A percentile compares a stretch with the other conserved stretches of the same genome.
Conservation (phyloP, 2,113 vertebrate genomes). For the Anoplopoma fimbria region DNA sequence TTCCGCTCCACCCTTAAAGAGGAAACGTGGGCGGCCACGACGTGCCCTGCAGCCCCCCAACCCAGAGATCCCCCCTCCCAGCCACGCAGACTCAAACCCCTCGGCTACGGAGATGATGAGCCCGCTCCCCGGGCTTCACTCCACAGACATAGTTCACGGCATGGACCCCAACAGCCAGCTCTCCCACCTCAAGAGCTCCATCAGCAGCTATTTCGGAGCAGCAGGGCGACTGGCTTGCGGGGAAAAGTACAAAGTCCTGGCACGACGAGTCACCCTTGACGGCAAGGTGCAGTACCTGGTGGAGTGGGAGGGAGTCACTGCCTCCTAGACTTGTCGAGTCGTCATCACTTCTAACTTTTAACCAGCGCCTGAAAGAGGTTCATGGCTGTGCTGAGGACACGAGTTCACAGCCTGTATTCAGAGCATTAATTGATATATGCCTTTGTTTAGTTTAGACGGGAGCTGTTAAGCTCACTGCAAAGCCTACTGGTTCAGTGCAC, state of each 20-base stretch:
- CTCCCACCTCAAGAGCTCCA: constrained; percentile 96
- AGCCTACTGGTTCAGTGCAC: constrained; percentile 54
- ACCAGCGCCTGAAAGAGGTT: constrained; percentile 36
- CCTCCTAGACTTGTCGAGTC: constrained; percentile 88
- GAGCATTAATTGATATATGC: constrained; percentile 65
- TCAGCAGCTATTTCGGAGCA: constrained; percentile 97
- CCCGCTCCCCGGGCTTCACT: constrained; percentile 89
- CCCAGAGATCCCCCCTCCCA: constrained; percentile 86
- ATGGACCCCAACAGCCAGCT: constrained; percentile 95
- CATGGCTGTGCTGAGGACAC: constrained; percentile 37
- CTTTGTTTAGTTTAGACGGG: constrained; percentile 51
- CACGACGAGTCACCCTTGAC: constrained; percentile 94
- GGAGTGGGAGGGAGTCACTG: constrained; percentile 98
- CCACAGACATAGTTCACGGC: constrained; percentile 92
- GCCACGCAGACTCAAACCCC: constrained; percentile 85
- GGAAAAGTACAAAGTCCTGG: constrained; percentile 96
- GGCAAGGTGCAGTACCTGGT: constrained; percentile 99
- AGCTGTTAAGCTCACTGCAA: constrained; percentile 53
- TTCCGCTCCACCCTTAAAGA: constrained; percentile 88
- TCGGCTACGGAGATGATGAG: constrained; percentile 85
- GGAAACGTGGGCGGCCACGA: constrained; percentile 92
- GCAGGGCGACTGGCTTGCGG: constrained; percentile 98
- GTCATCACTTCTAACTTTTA: constrained; percentile 28
- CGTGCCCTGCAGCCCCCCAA: constrained; percentile 91
- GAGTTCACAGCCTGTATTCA: constrained; percentile 40